These are phyloP conservation scores for Ectemnius lituratus DNA, from an alignment of 2,888 invertebrate genomes.

Conservation along the genomic window DNA sequence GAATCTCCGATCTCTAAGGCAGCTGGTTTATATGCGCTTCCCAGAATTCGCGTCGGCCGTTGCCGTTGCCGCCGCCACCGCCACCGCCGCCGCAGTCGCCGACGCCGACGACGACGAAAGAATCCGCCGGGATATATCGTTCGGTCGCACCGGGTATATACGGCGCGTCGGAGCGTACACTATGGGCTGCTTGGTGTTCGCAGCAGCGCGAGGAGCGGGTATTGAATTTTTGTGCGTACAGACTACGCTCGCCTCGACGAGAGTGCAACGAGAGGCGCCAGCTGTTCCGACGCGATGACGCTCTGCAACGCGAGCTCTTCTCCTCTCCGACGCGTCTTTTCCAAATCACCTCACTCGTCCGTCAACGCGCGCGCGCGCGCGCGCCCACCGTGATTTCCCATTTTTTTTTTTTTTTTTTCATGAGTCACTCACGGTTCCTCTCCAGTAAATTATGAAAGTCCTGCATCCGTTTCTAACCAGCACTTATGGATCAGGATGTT, in stretches of 20 bases:
- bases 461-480: no score
- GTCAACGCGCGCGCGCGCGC: conserved; percentile 15
- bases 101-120: conserved; percentile 53
- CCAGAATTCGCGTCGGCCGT: conserved; percentile 50
- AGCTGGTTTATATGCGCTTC: conserved; percentile 61
- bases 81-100: background rate
- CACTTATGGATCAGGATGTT: no score
- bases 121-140: conserved; percentile 60
- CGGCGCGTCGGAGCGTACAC: conserved; percentile 68
- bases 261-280: conserved; percentile 70
- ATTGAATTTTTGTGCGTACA: conserved; percentile 76
- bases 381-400: conserved; percentile 11
- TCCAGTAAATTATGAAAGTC: no score
- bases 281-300: conserved; percentile 42
- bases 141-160: conserved; percentile 71
- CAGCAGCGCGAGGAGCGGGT: conserved; percentile 64
- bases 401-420: no score
- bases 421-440: background rate
- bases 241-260: conserved; percentile 75
- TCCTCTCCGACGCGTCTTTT: conserved; percentile 10
- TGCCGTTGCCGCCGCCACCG: no score
- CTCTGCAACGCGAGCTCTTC: conserved; percentile 1
- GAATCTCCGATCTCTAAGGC: conserved; percentile 64
- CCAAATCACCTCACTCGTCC: conserved; percentile 16
- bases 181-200: conserved; percentile 60